phyloP scores from a whole-genome alignment of 2,797 vertebrate species.

The Sternotherus odoratus region DNA sequence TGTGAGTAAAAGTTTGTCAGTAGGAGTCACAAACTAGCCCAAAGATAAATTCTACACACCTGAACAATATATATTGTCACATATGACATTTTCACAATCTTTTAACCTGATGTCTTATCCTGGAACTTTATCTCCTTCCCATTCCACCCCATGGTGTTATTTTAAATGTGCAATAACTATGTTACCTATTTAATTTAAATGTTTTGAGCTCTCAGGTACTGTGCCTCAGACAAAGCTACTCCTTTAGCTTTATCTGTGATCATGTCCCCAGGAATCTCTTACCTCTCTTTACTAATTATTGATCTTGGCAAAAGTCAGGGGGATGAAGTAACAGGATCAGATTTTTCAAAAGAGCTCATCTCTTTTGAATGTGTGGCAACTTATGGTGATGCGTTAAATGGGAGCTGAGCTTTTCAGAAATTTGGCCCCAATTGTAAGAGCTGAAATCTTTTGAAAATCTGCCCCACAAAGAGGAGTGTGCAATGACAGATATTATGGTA shows the following conservation, averaged over 20 bases:
- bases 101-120: background rate
- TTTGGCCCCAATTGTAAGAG: background rate
- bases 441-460: background rate
- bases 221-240: background rate
- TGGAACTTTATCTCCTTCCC: background rate
- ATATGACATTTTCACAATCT: background rate
- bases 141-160: background rate
- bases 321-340: background rate
- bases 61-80: background rate
- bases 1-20: background rate
- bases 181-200: background rate
- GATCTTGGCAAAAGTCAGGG: background rate
- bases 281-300: background rate
- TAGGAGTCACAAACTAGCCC: background rate
- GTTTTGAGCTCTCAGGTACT: background rate
- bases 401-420: background rate
- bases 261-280: background rate
- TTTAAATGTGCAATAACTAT: background rate
- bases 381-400: background rate
- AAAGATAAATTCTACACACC: background rate
- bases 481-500: background rate
- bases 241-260: background rate
- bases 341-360: background rate
- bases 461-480: background rate
- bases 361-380: background rate